Conservation (phyloP, 2,113 vertebrate genomes). For the Caranx melampygus region DNA sequence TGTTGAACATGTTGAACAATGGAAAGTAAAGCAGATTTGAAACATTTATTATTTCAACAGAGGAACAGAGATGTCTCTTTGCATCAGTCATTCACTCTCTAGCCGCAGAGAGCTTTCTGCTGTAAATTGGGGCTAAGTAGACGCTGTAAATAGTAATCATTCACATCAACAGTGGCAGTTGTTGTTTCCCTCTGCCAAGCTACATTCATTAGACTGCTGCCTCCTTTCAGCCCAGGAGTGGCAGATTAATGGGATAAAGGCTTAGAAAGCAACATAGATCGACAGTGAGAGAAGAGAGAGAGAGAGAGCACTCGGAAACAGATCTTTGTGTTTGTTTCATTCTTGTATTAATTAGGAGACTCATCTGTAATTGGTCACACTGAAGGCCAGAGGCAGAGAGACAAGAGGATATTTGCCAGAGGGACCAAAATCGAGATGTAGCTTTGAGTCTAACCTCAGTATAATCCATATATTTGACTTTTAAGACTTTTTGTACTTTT, state of each 20-base stretch:
- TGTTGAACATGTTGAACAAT: slow-evolving; percentile 4
- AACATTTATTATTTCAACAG: slow-evolving; percentile 50
- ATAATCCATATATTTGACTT: background rate
- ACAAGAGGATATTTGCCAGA: background rate
- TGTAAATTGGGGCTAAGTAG: slow-evolving; percentile 70
- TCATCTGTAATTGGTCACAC: slow-evolving; percentile 50
- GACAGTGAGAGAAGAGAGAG: slow-evolving; percentile 28
- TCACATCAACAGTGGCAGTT: slow-evolving; percentile 70
- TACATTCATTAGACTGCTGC: slow-evolving; percentile 66
- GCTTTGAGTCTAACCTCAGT: background rate
- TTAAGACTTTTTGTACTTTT: background rate
- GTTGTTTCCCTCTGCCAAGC: slow-evolving; percentile 69
- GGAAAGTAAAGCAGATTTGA: slow-evolving; percentile 33
- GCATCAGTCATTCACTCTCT: slow-evolving; percentile 57
- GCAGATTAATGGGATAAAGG: slow-evolving; percentile 67
- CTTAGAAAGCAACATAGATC: slow-evolving; percentile 51
- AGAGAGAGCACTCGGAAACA: slow-evolving; percentile 19
- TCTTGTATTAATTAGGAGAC: slow-evolving; percentile 64
- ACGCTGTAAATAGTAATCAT: slow-evolving; percentile 67
- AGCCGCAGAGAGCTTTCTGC: slow-evolving; percentile 54
- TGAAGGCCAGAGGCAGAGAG: slow-evolving; percentile 4
- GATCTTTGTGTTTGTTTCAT: slow-evolving; percentile 47
- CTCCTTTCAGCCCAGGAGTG: slow-evolving; percentile 67
- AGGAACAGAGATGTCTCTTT: slow-evolving; percentile 36
- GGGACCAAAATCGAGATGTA: background rate